These are phyloP conservation scores for Halcyon malimbica DNA, from an alignment of 2,113 vertebrate genomes.

Conservation along the genomic window DNA sequence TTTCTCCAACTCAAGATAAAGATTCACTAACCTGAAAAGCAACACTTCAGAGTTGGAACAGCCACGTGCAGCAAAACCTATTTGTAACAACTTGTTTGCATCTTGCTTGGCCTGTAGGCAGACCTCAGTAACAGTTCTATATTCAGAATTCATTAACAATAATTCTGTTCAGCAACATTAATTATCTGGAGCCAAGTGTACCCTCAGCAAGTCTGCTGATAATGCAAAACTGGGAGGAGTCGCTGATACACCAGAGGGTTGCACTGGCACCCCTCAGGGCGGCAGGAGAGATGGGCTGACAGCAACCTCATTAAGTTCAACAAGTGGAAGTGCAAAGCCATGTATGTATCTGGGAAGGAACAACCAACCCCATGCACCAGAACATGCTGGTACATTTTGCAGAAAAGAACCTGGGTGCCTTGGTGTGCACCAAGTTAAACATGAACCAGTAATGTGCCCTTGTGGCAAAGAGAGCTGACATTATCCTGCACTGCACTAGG, in stretches of 20 bases:
- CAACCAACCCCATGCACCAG: background rate
- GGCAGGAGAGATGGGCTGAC: background rate
- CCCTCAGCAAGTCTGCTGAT: background rate
- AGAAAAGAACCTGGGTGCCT: background rate
- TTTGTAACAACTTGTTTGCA: background rate
- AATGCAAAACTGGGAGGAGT: background rate
- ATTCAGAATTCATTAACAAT: background rate
- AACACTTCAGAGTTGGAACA: background rate
- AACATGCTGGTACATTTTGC: background rate
- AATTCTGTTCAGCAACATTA: background rate
- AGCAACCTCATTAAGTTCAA: background rate
- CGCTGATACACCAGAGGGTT: background rate
- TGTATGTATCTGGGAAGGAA: background rate
- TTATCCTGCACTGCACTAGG: background rate
- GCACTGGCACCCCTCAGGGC: background rate
- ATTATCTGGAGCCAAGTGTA: background rate
- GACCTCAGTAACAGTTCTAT: background rate
- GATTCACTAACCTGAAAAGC: background rate
- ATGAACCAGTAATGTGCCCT: background rate
- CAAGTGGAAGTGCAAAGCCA: background rate
- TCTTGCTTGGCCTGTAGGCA: background rate
- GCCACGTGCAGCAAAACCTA: background rate
- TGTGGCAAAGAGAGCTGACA: background rate
- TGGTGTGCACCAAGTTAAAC: background rate
- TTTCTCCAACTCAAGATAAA: background rate